phyloP scores from a whole-genome alignment of 1,140 invertebrate species.

The Brachionus rubens region DNA sequence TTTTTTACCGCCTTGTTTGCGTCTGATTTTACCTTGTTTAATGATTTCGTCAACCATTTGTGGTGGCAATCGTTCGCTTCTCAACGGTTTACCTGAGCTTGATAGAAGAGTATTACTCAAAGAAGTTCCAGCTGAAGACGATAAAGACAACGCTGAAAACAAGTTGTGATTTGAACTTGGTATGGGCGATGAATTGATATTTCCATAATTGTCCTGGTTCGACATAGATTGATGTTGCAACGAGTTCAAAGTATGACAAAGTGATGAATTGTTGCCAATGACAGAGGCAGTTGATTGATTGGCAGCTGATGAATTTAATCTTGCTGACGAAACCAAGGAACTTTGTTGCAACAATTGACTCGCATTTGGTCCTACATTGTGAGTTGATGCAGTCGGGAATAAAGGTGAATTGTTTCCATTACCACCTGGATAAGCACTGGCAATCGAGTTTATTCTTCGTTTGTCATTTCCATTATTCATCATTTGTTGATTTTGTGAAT shows the following conservation, averaged over 20 bases:
- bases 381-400: background rate
- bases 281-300: constrained; percentile 25
- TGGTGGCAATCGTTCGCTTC: constrained; percentile 19
- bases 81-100: constrained; percentile 24
- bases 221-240: background rate
- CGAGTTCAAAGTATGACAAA: background rate
- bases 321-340: constrained; percentile 32
- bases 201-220: constrained; percentile 2
- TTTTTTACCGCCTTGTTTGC: constrained; percentile 34
- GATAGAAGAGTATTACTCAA: background rate
- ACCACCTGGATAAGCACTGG: constrained; percentile 5
- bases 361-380: constrained; percentile 30
- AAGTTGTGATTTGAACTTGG: background rate
- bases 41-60: constrained; percentile 44
- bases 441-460: constrained; percentile 33
- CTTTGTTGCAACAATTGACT: constrained; percentile 18
- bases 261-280: constrained; percentile 13
- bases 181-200: background rate
- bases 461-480: constrained; percentile 1
- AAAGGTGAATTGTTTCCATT: constrained; percentile 1
- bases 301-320: constrained; percentile 2
- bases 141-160: background rate
- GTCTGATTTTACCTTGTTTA: constrained; percentile 26
- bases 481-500: background rate
- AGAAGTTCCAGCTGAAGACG: background rate